Evolutionary conservation across 1,140 invertebrate species (phyloP), one percentile per base, ranked within the genome.

Genomic region (Coptotermes formosanus): DNA sequence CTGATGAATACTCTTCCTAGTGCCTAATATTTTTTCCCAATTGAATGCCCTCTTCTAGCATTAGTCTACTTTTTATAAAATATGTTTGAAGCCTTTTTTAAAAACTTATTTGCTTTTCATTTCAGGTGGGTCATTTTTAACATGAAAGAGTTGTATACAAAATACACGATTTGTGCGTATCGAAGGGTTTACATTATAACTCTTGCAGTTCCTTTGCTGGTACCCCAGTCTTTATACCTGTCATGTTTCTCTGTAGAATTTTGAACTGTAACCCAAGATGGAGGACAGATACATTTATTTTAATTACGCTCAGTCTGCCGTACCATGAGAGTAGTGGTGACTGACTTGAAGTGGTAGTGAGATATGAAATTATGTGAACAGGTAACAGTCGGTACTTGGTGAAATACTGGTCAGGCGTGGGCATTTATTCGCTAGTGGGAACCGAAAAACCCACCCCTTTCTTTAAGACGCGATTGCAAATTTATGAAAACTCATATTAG

Each of bases 101-200:
- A 75, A n/a, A 75, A 75, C n/a, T 75, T 75, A 75, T 75, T 75
- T 75, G 64, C 64, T 75, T 75, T 75, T 75, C 64, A 75, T 75
- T 75, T 75, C 64, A 75, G 64, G 11, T 75, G 64, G 64, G 30
- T 75, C 64, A 75, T 75, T 75, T 75, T 75, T 75, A 75, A 75
- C 30, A n/a, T 75, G 64, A 75, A 75, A 75, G 64, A 75, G 64
- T 12, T 0, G 64, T n/a, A 75, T 7, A 75, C 64, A 75, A 75
- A 14, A 7, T 30, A 75, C n/a, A 75, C 25, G 25, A 11, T 12
- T 30, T 8, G 64, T 75, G 25, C 25, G 64, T 75, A n/a, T 75
- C 64, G 30, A 75, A 75, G 64, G 64, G 30, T 75, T 75, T 30
- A 75, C n/a, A 75, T 75, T 16, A 64, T 64, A 30, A 75, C 64